A percentile compares a stretch with the other conserved stretches of the same genome.
Conservation (phyloP, 2,797 vertebrate genomes). For the Geotrypetes seraphini region DNA sequence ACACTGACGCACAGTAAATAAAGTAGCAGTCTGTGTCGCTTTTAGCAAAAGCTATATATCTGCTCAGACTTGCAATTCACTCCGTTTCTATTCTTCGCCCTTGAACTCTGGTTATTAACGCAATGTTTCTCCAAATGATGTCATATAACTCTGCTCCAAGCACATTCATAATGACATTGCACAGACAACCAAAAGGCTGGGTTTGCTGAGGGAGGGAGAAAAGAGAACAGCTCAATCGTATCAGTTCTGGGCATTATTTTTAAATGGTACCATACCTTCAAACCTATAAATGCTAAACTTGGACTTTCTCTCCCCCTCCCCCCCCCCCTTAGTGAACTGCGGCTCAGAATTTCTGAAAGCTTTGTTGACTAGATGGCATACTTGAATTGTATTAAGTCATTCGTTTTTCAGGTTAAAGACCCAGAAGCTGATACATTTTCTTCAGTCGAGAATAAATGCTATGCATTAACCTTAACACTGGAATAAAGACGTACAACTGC, state of each 20-base stretch:
- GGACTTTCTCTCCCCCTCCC: slow-evolving; percentile 3
- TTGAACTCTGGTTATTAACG: slow-evolving; percentile 78
- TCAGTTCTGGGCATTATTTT: slow-evolving; percentile 32
- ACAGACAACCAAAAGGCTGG: slow-evolving; percentile 43
- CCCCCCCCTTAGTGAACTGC: neutral
- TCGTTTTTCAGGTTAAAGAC: slow-evolving; percentile 9
- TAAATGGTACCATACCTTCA: slow-evolving; percentile 20
- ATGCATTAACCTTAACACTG: neutral
- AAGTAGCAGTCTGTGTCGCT: slow-evolving; percentile 59
- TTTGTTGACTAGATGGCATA: accelerated
- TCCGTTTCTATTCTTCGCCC: slow-evolving; percentile 72
- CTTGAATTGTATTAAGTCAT: neutral
- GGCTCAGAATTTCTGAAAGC: neutral
- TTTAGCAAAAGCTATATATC: slow-evolving; percentile 72
- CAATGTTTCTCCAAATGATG: slow-evolving; percentile 73
- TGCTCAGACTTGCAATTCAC: slow-evolving; percentile 71
- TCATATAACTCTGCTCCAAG: slow-evolving; percentile 62
- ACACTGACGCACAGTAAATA: slow-evolving; percentile 60
- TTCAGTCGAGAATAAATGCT: slow-evolving; percentile 1
- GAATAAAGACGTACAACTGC: no score
- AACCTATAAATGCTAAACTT: slow-evolving; percentile 11
- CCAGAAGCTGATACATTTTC: neutral
- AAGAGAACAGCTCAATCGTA: slow-evolving; percentile 22
- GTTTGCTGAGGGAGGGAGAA: slow-evolving; percentile 7
- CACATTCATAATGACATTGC: slow-evolving; percentile 53